phyloP scores from a whole-genome alignment of 2,888 invertebrate species.

The Amblyjoppa proteus region DNA sequence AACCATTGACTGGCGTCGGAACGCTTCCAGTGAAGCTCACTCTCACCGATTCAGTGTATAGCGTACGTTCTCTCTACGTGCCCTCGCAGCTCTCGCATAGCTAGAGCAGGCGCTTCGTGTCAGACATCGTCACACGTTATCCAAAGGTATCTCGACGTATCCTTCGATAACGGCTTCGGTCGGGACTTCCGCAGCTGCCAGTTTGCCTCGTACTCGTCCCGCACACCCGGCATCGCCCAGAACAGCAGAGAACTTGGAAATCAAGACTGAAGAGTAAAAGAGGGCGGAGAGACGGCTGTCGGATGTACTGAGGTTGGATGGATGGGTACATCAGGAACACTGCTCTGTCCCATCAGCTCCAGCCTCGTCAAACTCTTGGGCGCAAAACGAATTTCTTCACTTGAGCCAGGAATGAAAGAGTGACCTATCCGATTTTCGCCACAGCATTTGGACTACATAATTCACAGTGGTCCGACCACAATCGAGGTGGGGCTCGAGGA shows the following conservation, averaged over 20 bases:
- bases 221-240: constrained; percentile 2
- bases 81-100: constrained; percentile 17
- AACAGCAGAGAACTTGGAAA: constrained; percentile 5
- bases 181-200: constrained; percentile 36
- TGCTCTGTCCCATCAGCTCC: no score
- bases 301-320: not conserved
- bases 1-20: constrained; percentile 51
- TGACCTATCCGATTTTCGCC: no score
- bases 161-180: constrained; percentile 27
- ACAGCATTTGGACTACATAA: no score
- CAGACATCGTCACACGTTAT: constrained; percentile 38
- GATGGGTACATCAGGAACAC: not conserved
- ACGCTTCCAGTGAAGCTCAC: constrained; percentile 20
- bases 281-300: not conserved
- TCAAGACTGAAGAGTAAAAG: constrained; percentile 25
- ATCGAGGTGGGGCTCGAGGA: constrained; percentile 1
- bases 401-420: not conserved
- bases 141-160: constrained; percentile 38
- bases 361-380: no score
- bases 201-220: constrained; percentile 24
- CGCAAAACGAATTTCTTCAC: not conserved
- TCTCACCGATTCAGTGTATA: constrained; percentile 17
- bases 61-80: constrained; percentile 25
- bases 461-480: not conserved
- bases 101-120: constrained; percentile 18